A percentile compares a stretch with the other conserved stretches of the same genome.
Conservation (phyloP, 2,888 invertebrate species). For the Acanthacorydalis orientalis region DNA sequence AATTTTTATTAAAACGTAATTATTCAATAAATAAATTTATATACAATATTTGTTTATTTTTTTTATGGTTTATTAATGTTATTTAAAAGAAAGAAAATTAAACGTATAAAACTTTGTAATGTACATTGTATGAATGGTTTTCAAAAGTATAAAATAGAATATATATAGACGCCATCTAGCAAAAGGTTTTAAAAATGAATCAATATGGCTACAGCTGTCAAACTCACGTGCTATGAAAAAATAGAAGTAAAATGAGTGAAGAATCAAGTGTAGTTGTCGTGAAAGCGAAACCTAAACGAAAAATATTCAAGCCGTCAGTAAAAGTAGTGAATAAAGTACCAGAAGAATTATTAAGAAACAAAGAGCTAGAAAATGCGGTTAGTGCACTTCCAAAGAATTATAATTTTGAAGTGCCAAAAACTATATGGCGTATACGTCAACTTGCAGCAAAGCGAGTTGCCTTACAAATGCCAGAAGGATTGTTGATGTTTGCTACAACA, state of each 20-base stretch:
- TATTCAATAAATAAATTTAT: no score
- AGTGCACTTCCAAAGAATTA: constrained; percentile 78
- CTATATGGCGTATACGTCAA: constrained; percentile 87
- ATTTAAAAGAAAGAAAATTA: no score
- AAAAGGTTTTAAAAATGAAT: no score
- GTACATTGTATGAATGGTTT: no score
- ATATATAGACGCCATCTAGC: no score
- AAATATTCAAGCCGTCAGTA: constrained; percentile 58
- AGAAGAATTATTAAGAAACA: constrained; percentile 58
- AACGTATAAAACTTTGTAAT: no score
- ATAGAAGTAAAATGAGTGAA: constrained; percentile 12
- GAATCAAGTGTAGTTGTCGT: constrained; percentile 42
- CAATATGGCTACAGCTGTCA: no score
- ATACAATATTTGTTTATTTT: no score
- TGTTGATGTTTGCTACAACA: constrained; percentile 82
- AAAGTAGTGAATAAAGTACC: constrained; percentile 65
- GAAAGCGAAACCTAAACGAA: constrained; percentile 61
- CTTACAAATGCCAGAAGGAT: constrained; percentile 91
- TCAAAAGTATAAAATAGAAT: no score
- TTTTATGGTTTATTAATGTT: no score
- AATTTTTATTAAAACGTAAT: no score
- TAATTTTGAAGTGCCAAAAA: constrained; percentile 96
- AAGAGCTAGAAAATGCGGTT: constrained; percentile 52
- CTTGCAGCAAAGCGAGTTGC: constrained; percentile 76
- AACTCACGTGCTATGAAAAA: no score